phyloP scores from a whole-genome alignment of 2,888 invertebrate genomes.

The Trichopoda pennipes region DNA sequence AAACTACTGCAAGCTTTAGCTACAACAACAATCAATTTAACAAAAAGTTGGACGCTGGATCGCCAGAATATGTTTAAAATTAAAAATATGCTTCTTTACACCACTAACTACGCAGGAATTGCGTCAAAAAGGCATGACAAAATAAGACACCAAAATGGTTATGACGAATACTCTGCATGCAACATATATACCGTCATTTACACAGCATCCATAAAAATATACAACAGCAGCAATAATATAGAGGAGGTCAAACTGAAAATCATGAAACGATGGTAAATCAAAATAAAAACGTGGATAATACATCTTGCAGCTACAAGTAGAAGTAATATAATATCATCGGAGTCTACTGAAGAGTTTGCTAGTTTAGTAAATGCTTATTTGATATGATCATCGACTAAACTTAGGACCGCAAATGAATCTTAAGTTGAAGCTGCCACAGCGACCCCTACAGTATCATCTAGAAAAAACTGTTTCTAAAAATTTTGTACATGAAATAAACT shows the following conservation, averaged over 20 bases:
- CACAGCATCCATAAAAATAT: conserved; percentile 62
- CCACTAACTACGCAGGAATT: conserved; percentile 90
- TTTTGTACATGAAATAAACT: too few species aligned
- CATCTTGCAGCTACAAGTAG: conserved; percentile 73
- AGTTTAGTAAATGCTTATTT: conserved; percentile 54
- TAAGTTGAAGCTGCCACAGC: conserved; percentile 74
- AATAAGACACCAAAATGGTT: conserved; percentile 92
- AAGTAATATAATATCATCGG: conserved; percentile 79
- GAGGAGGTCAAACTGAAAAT: conserved; percentile 59
- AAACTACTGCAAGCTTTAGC: conserved; percentile 67
- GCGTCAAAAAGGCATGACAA: conserved; percentile 91
- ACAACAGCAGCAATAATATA: conserved; percentile 67
- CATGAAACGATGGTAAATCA: conserved; percentile 64
- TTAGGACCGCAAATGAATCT: conserved; percentile 63
- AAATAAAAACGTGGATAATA: conserved; percentile 56
- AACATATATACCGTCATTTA: conserved; percentile 73
- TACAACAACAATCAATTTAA: conserved; percentile 64
- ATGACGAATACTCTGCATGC: conserved; percentile 84
- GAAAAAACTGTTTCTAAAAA: too few species aligned
- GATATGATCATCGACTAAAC: conserved; percentile 30
- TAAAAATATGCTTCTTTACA: conserved; percentile 75
- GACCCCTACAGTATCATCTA: conserved; percentile 4
- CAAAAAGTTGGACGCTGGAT: conserved; percentile 72
- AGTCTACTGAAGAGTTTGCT: conserved; percentile 76
- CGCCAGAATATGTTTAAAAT: conserved; percentile 82